These are phyloP conservation scores for Grapholita molesta DNA, from an alignment of 1,140 invertebrate genomes.

Conservation along the genomic window DNA sequence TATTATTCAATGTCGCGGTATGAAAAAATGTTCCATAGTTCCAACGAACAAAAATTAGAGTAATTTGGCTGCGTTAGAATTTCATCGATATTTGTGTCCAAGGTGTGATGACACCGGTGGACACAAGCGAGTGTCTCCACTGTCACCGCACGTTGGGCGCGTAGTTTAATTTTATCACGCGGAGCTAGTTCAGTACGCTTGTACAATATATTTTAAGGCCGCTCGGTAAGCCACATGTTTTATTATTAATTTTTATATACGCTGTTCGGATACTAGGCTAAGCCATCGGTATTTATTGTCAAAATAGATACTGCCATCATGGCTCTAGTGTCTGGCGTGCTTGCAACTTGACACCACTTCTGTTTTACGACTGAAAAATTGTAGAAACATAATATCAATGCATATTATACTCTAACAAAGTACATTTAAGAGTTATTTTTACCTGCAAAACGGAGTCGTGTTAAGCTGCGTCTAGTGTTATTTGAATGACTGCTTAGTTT, in stretches of 20 bases:
- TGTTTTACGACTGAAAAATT: background rate
- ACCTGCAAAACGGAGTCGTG: background rate
- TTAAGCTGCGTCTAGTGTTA: slow-evolving; percentile 49
- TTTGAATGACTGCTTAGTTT: slow-evolving; percentile 74
- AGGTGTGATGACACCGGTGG: background rate
- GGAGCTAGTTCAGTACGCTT: slow-evolving; percentile 68
- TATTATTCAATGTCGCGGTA: background rate
- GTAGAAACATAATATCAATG: background rate
- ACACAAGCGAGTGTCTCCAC: background rate
- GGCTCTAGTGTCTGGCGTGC: background rate
- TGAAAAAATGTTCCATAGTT: background rate
- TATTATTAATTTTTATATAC: slow-evolving; percentile 5
- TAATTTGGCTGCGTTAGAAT: background rate
- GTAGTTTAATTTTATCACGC: slow-evolving; percentile 49
- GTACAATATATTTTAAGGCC: slow-evolving; percentile 43
- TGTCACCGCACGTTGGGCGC: background rate
- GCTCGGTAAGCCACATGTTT: slow-evolving; percentile 7
- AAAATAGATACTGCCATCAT: background rate
- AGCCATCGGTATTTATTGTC: background rate
- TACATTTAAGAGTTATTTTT: background rate
- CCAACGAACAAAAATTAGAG: background rate
- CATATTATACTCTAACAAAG: background rate
- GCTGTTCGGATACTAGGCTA: background rate
- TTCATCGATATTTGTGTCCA: background rate
- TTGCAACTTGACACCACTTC: background rate